Evolutionary conservation across 2,113 vertebrate genomes (phyloP).

Genomic region (Poicephalus gulielmi): DNA sequence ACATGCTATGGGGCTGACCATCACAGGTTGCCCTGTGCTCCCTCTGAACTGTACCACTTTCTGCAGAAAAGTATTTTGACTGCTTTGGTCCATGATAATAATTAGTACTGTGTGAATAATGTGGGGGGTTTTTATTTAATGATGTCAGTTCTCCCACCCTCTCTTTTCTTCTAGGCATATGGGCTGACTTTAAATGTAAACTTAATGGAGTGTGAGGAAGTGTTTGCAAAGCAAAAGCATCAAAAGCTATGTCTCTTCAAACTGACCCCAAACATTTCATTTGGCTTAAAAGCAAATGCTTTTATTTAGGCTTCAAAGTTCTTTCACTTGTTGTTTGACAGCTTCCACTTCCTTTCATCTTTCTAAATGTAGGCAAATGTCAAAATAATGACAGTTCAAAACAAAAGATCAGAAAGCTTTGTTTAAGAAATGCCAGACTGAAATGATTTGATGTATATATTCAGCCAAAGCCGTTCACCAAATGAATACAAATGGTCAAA

Average conservation of each 20-base stretch:
- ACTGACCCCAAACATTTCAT: neutral
- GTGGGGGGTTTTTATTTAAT: neutral
- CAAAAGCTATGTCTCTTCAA: constrained; percentile 43
- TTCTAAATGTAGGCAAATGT: constrained; percentile 30
- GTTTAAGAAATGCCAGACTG: neutral
- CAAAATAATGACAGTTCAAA: constrained; percentile 2
- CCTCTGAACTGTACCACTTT: neutral
- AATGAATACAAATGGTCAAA: neutral
- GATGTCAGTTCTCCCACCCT: neutral
- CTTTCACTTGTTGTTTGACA: constrained; percentile 32
- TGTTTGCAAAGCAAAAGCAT: constrained; percentile 55
- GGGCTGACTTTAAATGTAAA: constrained; percentile 14
- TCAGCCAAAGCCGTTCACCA: constrained; percentile 5
- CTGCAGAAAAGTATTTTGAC: neutral
- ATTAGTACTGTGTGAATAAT: neutral
- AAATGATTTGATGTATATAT: constrained; percentile 21
- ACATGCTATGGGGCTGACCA: neutral
- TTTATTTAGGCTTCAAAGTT: constrained; percentile 62
- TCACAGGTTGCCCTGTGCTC: neutral
- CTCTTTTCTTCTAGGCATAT: neutral
- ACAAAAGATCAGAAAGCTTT: constrained; percentile 54
- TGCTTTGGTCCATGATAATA: neutral
- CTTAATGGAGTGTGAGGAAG: neutral
- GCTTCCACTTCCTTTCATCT: constrained; percentile 54
- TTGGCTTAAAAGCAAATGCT: constrained; percentile 33